Percentiles rank a stretch among this genome's conserved stretches.
Evolutionary conservation across 2,888 invertebrate genomes (phyloP).

Genomic region (Apamea monoglypha): DNA sequence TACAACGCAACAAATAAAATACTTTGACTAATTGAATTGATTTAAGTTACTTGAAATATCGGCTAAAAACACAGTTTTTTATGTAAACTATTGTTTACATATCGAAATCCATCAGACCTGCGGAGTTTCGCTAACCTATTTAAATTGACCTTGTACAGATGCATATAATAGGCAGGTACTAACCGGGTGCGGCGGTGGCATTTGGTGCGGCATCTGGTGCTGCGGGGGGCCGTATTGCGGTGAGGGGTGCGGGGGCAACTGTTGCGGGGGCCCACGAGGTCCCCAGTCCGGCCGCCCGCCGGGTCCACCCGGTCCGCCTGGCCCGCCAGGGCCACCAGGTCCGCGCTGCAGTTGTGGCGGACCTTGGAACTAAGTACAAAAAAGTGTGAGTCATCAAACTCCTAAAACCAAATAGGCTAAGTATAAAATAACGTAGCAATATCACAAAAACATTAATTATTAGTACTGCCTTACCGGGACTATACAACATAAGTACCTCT

Average conservation of each 20-base stretch:
- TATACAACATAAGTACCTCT: not conserved
- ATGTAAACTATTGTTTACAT: not conserved
- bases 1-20: too few relatives aligned
- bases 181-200: constrained; percentile 86
- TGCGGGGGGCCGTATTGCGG: constrained; percentile 87
- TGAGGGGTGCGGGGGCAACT: constrained; percentile 84
- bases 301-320: constrained; percentile 75
- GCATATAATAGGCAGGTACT: constrained; percentile 40
- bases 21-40: too few relatives aligned
- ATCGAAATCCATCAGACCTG: not conserved
- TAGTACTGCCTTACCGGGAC: not conserved
- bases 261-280: constrained; percentile 82
- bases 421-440: not conserved
- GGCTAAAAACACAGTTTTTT: too few relatives aligned
- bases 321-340: constrained; percentile 71
- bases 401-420: not conserved
- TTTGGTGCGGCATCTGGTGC: constrained; percentile 86
- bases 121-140: not conserved
- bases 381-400: not conserved
- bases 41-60: too few relatives aligned
- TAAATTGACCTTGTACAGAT: not conserved
- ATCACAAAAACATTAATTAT: not conserved
- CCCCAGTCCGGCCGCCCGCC: constrained; percentile 85
- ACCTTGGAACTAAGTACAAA: constrained; percentile 81
- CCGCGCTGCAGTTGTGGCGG: constrained; percentile 83